Percentiles rank a stretch among this genome's conserved stretches.
Conservation (phyloP, 2,113 vertebrate genomes). For the Calonectris borealis region DNA sequence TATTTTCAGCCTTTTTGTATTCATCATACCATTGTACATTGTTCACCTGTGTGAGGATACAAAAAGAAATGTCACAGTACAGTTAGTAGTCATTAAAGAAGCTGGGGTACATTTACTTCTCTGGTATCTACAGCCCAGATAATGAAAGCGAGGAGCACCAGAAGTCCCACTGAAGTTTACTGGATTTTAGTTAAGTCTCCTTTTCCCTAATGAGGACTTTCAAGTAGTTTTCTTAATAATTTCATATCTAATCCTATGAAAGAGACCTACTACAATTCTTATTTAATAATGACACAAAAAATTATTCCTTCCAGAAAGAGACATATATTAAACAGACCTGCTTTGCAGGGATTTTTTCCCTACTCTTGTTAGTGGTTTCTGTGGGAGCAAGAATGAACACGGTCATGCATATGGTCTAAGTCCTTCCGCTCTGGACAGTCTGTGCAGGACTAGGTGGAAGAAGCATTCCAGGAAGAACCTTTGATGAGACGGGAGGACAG, state of each 20-base stretch:
- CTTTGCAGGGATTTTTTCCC: not conserved
- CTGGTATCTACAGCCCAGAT: not conserved
- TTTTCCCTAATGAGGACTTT: not conserved
- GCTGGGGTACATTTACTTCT: not conserved
- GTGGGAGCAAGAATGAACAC: not conserved
- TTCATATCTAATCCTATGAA: not conserved
- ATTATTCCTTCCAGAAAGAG: not conserved
- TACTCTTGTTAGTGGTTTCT: not conserved
- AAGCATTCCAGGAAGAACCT: not conserved
- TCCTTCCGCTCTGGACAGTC: not conserved
- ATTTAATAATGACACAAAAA: not conserved
- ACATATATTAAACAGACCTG: not conserved
- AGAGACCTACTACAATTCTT: not conserved
- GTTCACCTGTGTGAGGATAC: not conserved
- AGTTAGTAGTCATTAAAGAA: not conserved
- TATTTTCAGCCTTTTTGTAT: not conserved
- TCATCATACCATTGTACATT: not conserved
- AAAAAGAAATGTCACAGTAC: not conserved
- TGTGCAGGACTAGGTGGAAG: not conserved
- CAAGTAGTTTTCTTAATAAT: not conserved
- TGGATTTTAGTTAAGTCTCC: not conserved
- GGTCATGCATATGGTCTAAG: not conserved
- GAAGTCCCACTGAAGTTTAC: not conserved
- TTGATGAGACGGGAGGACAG: not conserved
- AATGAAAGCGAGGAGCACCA: not conserved